phyloP scores from a whole-genome alignment of 2,888 invertebrate genomes.

The Strigamia maritima region DNA sequence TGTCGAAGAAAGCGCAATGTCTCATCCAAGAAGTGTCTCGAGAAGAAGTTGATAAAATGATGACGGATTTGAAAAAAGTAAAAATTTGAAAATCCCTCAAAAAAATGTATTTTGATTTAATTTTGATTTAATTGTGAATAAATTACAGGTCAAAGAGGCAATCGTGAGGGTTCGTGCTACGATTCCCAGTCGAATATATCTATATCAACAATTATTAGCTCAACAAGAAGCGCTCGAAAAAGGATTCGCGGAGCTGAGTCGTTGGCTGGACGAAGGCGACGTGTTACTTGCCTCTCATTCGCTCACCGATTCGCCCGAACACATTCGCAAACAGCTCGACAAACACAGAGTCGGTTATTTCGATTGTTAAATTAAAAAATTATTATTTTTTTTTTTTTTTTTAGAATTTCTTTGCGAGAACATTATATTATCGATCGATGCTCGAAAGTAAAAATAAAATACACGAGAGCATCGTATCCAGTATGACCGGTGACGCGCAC shows the following conservation, averaged over 20 bases:
- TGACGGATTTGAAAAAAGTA: conserved; percentile 71
- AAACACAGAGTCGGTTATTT: conserved; percentile 63
- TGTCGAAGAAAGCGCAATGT: conserved; percentile 87
- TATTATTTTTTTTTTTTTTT: conserved; percentile 42
- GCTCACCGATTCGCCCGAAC: conserved; percentile 66
- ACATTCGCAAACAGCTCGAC: conserved; percentile 71
- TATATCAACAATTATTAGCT: conserved; percentile 73
- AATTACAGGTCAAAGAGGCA: conserved; percentile 60
- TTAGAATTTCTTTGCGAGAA: conserved; percentile 74
- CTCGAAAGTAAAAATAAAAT: conserved; percentile 92
- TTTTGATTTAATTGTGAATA: background rate
- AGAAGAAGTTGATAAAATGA: conserved; percentile 86
- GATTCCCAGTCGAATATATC: conserved; percentile 75
- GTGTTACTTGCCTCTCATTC: conserved; percentile 62
- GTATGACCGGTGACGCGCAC: background rate
- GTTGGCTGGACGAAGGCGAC: conserved; percentile 84
- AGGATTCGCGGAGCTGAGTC: conserved; percentile 78
- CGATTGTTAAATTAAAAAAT: background rate
- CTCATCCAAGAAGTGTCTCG: conserved; percentile 84
- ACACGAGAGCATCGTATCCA: conserved; percentile 70
- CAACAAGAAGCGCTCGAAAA: conserved; percentile 87
- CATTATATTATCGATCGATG: conserved; percentile 88
- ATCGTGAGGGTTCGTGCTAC: conserved; percentile 77
- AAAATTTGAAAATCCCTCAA: background rate
- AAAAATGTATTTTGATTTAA: background rate